Conservation (phyloP, 2,797 vertebrate species). For the Esox masquinongy region DNA sequence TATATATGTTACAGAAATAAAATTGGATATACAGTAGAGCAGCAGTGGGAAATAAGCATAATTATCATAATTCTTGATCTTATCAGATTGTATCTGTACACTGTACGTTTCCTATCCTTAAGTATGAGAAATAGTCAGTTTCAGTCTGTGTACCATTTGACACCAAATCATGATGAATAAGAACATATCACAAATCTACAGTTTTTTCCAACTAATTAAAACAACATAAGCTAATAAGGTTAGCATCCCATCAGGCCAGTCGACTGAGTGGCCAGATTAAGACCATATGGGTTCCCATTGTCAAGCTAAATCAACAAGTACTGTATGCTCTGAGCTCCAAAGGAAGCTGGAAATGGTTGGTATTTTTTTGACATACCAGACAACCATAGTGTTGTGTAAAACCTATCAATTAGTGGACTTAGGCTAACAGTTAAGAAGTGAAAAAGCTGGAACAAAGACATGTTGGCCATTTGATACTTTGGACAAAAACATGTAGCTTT, state of each 20-base stretch:
- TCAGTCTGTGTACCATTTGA: constrained; percentile 25
- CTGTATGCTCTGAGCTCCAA: constrained; percentile 11
- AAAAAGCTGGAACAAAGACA: not conserved
- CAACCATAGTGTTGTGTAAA: constrained; percentile 19
- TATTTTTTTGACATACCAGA: constrained; percentile 29
- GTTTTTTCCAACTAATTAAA: constrained; percentile 63
- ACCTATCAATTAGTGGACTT: constrained; percentile 40
- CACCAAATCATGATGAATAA: constrained; percentile 54
- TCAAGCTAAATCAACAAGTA: constrained; percentile 25
- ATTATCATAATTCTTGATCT: not conserved
- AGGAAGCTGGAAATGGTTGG: not conserved
- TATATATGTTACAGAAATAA: not conserved
- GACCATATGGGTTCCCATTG: constrained; percentile 49
- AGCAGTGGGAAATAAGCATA: not conserved
- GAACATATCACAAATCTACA: constrained; percentile 47
- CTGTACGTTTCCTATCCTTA: not conserved
- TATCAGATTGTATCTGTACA: not conserved
- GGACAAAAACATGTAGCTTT: not conserved
- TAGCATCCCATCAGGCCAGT: constrained; percentile 44
- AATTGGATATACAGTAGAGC: not conserved
- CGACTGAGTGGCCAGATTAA: constrained; percentile 52
- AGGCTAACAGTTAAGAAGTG: constrained; percentile 32
- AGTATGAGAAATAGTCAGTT: constrained; percentile 3
- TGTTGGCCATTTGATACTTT: not conserved
- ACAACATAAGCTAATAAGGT: constrained; percentile 66